These are phyloP conservation scores for Willowsia nigromaculata DNA, from an alignment of 2,888 invertebrate species.

Conservation along the genomic window DNA sequence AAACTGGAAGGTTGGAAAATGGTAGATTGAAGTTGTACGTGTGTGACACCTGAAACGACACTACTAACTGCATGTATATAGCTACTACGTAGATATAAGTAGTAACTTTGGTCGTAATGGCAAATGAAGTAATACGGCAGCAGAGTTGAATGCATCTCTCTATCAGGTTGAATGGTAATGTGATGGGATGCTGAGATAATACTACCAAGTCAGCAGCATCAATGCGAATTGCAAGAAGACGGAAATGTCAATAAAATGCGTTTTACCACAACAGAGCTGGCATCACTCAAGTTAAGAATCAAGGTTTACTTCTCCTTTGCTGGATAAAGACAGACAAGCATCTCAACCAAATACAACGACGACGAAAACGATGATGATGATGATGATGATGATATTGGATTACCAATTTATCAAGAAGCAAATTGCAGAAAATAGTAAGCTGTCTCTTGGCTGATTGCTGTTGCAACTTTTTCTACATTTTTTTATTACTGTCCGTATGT, in stretches of 20 bases:
- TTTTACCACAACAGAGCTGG: background rate
- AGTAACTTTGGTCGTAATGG: slow-evolving; percentile 29
- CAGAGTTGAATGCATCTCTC: background rate
- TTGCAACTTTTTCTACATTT: background rate
- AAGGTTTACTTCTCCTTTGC: too few relatives aligned
- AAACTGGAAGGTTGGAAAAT: background rate
- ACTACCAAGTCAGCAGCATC: background rate
- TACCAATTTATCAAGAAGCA: background rate
- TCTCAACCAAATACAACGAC: too few relatives aligned
- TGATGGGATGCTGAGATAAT: background rate
- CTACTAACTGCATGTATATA: background rate
- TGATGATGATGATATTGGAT: background rate
- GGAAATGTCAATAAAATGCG: slow-evolving; percentile 22
- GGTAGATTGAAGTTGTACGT: slow-evolving; percentile 6
- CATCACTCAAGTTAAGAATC: too few relatives aligned
- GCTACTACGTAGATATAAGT: background rate
- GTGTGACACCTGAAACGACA: slow-evolving; percentile 64
- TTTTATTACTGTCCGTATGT: slow-evolving; percentile 28
- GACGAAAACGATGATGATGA: too few relatives aligned
- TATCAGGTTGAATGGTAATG: background rate
- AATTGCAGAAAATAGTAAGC: background rate
- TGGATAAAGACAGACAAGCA: too few relatives aligned
- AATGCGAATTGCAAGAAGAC: background rate
- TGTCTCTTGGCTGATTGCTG: background rate
- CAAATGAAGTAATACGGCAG: slow-evolving; percentile 17